Base-by-base conservation (phyloP, 2,113 vertebrate species). In the Rostratula benghalensis region DNA sequence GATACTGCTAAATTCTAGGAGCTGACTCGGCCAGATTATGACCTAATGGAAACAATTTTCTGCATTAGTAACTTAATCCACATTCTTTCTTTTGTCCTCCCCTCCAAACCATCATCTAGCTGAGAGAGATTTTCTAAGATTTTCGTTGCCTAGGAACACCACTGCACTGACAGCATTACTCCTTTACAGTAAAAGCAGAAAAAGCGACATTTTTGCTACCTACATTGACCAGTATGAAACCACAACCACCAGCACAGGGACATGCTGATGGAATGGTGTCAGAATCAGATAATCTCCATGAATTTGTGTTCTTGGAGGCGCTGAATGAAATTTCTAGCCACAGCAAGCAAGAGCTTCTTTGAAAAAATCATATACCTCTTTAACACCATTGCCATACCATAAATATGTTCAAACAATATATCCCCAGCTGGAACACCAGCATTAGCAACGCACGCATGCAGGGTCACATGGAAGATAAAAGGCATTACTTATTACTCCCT, bases 11-110 rank as follows among this genome's bases (percentile, higher is more conserved):
- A 89, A 0, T 73, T 81, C 31, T 77, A 92, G 59, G 31, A 95
- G 24, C 37, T 61, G n/a, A 76, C 28, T 71, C 73, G 74, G 93
- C 59, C 18, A 60, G 64, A 90, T 86, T 71, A 89, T 3, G 9
- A 87, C 39, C 60, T 74, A 70, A 88, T 60, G 59, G 89, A 93
- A 96, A 91, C 59, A 87, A 48, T 35, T 89, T 46, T 82, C 59
- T 75, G 16, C 79, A 77, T 51, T 61, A 82, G n/a, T 76, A 97
- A 95, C 25, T 65, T 89, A 89, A 90, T 53, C 71, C 46, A 15
- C 11, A 20, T 35, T 50, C 23, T 71, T 74, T 63, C 22, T 79
- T 69, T 37, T 13, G 7, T 20, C 2, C 16, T 6, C 4, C 9
- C 9, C 8, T 24, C 41, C 53, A 83, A 77, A 71, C 3, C 2